These are phyloP conservation scores for Brienomyrus longianalis DNA, from an alignment of 2,113 vertebrate genomes.

Conservation along the genomic window DNA sequence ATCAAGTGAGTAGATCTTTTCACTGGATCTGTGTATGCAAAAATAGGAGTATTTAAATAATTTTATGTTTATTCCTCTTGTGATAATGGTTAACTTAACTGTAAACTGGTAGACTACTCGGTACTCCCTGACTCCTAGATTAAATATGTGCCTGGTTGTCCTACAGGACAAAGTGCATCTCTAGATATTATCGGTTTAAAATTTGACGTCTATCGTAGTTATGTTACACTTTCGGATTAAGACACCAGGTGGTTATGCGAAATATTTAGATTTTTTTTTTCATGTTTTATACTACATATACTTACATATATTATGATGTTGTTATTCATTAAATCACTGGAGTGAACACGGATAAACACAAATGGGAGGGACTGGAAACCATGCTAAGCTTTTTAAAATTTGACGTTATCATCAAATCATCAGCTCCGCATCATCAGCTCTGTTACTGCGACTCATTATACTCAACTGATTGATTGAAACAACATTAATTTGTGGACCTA, in stretches of 20 bases:
- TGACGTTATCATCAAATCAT: no score
- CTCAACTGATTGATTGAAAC: not conserved
- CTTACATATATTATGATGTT: not conserved
- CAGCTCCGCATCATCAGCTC: no score
- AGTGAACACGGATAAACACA: not conserved
- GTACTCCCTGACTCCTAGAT: not conserved
- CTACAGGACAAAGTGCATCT: not conserved
- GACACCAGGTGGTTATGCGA: slow-evolving; percentile 52
- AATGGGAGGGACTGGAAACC: not conserved
- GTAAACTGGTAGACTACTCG: not conserved
- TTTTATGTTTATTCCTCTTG: not conserved
- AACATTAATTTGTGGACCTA: not conserved
- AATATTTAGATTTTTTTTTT: not conserved
- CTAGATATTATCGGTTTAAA: not conserved
- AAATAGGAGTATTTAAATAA: not conserved
- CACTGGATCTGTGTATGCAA: not conserved
- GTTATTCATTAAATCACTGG: not conserved
- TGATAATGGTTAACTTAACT: not conserved
- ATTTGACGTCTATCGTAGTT: not conserved
- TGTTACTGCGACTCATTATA: not conserved
- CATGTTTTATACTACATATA: not conserved
- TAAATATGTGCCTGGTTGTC: not conserved
- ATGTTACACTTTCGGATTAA: slow-evolving; percentile 29
- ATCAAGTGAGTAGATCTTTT: not conserved
- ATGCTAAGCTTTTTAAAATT: not conserved